A percentile compares a stretch with the other conserved stretches of the same genome.
These are phyloP conservation scores for Heterotis niloticus DNA, from an alignment of 2,113 vertebrate species.

Conservation along the genomic window DNA sequence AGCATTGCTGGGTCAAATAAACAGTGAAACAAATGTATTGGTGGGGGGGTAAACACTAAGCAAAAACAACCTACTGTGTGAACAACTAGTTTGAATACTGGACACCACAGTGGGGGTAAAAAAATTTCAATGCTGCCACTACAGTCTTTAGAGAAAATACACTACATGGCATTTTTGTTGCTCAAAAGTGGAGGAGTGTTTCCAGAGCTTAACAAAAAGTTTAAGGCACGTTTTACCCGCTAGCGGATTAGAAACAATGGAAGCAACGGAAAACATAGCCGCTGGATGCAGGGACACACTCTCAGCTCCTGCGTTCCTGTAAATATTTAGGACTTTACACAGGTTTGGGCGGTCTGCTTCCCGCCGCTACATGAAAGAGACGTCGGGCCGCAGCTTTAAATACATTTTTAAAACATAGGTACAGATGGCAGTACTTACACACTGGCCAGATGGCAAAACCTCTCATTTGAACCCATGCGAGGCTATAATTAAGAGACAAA, in stretches of 20 bases:
- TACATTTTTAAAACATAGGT: slow-evolving; percentile 77
- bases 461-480: slow-evolving; percentile 87
- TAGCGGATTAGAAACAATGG: neutral
- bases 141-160: neutral
- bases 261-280: neutral
- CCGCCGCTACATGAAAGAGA: slow-evolving; percentile 41
- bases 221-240: too few species aligned
- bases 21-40: too few species aligned
- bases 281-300: neutral
- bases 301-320: slow-evolving; percentile 1
- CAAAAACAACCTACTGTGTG: too few species aligned
- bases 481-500: slow-evolving; percentile 96
- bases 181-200: neutral
- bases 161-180: neutral
- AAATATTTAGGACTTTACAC: slow-evolving; percentile 19
- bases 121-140: slow-evolving; percentile 1
- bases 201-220: too few species aligned
- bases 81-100: too few species aligned
- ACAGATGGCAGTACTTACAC: slow-evolving; percentile 91
- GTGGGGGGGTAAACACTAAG: too few species aligned
- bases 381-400: slow-evolving; percentile 63
- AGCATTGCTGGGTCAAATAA: too few species aligned
- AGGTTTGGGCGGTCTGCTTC: neutral
- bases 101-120: too few species aligned
- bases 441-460: slow-evolving; percentile 88